Percentiles rank a stretch among this genome's conserved stretches.
These are phyloP conservation scores for Dorcus hopei DNA, from an alignment of 2,888 invertebrate species.

Conservation along the genomic window DNA sequence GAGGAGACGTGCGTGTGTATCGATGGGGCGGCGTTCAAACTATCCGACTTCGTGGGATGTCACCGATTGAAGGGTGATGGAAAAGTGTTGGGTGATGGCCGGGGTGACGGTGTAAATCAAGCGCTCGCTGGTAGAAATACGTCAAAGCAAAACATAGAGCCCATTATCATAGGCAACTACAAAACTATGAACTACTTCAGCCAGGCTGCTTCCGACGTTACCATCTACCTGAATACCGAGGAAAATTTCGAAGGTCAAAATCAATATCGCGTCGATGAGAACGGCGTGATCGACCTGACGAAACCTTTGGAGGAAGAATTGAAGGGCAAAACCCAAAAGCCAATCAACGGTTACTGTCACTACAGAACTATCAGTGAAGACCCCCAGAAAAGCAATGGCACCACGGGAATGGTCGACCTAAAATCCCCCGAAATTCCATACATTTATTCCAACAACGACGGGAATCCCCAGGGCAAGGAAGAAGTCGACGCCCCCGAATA, in stretches of 20 bases:
- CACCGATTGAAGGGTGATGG: too few species aligned
- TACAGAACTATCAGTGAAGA: too few species aligned
- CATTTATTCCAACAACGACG: not conserved
- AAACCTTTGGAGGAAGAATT: constrained; percentile 1
- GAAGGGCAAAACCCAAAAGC: not conserved
- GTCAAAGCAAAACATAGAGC: constrained; percentile 10
- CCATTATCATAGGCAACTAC: constrained; percentile 12
- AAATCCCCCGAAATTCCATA: not conserved
- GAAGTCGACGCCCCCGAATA: constrained; percentile 22
- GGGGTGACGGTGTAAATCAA: not conserved
- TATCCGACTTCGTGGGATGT: too few species aligned
- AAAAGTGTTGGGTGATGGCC: too few species aligned
- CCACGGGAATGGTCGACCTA: too few species aligned
- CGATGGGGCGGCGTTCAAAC: too few species aligned
- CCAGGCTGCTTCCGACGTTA: constrained; percentile 10
- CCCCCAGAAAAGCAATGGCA: not conserved
- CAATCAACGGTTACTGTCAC: too few species aligned
- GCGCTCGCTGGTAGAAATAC: not conserved
- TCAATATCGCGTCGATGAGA: not conserved
- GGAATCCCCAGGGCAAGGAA: not conserved
- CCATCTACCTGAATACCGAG: constrained; percentile 9
- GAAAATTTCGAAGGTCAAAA: not conserved
- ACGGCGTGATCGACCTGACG: constrained; percentile 12
- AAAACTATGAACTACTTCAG: constrained; percentile 14
- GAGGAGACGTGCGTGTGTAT: too few species aligned